A percentile compares a stretch with the other conserved stretches of the same genome.
These are phyloP conservation scores for Teleogryllus oceanicus DNA, from an alignment of 2,888 invertebrate genomes.

Conservation along the genomic window DNA sequence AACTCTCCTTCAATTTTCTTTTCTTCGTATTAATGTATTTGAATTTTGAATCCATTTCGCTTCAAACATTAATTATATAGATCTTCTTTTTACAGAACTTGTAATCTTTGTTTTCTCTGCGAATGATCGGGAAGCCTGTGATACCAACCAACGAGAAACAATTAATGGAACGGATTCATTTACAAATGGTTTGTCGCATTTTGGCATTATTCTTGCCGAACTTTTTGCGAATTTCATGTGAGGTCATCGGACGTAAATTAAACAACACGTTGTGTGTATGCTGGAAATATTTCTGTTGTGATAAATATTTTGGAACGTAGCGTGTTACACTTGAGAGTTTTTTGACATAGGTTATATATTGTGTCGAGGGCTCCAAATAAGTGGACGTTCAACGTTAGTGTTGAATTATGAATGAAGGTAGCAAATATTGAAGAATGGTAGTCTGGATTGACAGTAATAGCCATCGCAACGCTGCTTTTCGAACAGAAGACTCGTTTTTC, in stretches of 20 bases:
- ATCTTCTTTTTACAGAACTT: neutral
- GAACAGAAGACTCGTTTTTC: slow-evolving; percentile 57
- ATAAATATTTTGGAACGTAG: slow-evolving; percentile 10
- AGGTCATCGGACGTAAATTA: neutral
- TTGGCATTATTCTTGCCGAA: neutral
- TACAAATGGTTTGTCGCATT: neutral
- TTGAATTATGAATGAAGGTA: neutral
- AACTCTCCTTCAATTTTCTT: no score
- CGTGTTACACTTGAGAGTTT: neutral
- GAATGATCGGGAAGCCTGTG: slow-evolving; percentile 3
- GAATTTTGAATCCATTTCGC: no score
- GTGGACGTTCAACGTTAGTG: no score
- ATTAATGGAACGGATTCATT: slow-evolving; percentile 1
- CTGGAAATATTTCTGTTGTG: neutral
- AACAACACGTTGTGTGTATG: neutral
- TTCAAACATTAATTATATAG: no score
- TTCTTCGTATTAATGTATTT: no score
- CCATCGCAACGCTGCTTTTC: slow-evolving; percentile 56
- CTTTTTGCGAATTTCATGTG: neutral
- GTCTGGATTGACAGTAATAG: slow-evolving; percentile 58
- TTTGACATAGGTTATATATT: slow-evolving; percentile 5
- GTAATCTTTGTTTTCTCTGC: neutral
- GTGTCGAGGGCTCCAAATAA: neutral
- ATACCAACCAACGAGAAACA: neutral
- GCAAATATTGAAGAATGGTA: slow-evolving; percentile 49